Conservation (phyloP, 2,797 vertebrate genomes). For the Perodicticus potto region DNA sequence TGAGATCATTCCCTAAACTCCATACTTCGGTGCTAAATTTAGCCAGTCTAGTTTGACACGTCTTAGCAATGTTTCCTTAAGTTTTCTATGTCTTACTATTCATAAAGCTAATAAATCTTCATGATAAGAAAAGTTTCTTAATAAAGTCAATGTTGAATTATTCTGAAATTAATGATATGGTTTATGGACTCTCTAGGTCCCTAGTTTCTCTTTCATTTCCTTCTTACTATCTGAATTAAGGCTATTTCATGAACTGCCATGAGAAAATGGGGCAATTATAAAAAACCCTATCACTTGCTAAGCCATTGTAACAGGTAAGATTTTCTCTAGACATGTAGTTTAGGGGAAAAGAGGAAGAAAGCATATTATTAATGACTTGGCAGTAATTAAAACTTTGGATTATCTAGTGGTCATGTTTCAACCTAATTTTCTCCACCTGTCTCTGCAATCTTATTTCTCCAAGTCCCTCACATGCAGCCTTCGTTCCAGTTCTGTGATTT, state of each 20-base stretch:
- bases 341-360: slow-evolving; percentile 36
- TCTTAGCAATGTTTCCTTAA: slow-evolving; percentile 62
- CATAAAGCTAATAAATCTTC: slow-evolving; percentile 64
- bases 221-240: slow-evolving; percentile 8
- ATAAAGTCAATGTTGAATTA: slow-evolving; percentile 55
- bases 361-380: background rate
- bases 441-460: background rate
- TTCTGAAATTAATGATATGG: slow-evolving; percentile 53
- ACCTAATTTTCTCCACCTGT: background rate
- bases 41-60: slow-evolving; percentile 48
- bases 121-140: slow-evolving; percentile 43
- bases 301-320: background rate
- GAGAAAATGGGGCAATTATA: background rate
- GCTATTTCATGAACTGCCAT: slow-evolving; percentile 9
- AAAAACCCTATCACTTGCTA: background rate
- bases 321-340: background rate
- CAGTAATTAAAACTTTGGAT: slow-evolving; percentile 34
- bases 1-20: slow-evolving; percentile 44
- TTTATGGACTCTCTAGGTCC: background rate
- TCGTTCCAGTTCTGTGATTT: background rate
- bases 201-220: slow-evolving; percentile 16
- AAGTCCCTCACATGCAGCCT: background rate
- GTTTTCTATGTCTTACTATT: slow-evolving; percentile 40
- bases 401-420: background rate
- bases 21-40: slow-evolving; percentile 26